phyloP scores from a whole-genome alignment of 2,113 vertebrate species.

The Montifringilla adamsi region DNA sequence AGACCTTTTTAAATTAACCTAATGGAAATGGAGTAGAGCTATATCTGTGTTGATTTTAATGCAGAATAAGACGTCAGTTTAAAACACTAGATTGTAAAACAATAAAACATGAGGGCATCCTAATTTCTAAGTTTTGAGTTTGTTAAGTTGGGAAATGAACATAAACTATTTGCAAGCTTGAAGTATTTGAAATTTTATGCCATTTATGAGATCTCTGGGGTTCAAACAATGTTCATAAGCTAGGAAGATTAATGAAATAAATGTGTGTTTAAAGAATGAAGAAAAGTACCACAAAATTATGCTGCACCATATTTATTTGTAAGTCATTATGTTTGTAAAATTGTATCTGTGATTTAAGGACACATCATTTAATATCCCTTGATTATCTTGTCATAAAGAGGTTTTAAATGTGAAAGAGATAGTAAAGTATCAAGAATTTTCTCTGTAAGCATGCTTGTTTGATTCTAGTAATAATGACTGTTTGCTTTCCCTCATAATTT shows the following conservation, averaged over 20 bases:
- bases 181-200: not conserved
- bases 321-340: not conserved
- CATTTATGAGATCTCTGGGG: not conserved
- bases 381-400: not conserved
- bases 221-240: not conserved
- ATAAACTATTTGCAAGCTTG: not conserved
- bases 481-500: not conserved
- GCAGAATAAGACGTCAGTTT: not conserved
- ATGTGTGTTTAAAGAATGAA: not conserved
- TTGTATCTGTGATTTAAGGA: not conserved
- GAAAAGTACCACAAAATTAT: not conserved
- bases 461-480: not conserved
- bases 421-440: not conserved
- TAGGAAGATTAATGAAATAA: not conserved
- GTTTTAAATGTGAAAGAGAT: not conserved
- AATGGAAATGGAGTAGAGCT: not conserved
- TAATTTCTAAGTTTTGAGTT: not conserved
- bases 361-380: not conserved
- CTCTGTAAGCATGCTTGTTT: not conserved
- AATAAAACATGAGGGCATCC: not conserved
- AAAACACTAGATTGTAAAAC: not conserved
- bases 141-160: not conserved
- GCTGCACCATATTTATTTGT: not conserved
- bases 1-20: not conserved
- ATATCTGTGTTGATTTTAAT: not conserved